Evolutionary conservation across 2,888 invertebrate genomes (phyloP), one percentile per base, ranked within the genome.

Genomic region (Brachyopa scutellaris): DNA sequence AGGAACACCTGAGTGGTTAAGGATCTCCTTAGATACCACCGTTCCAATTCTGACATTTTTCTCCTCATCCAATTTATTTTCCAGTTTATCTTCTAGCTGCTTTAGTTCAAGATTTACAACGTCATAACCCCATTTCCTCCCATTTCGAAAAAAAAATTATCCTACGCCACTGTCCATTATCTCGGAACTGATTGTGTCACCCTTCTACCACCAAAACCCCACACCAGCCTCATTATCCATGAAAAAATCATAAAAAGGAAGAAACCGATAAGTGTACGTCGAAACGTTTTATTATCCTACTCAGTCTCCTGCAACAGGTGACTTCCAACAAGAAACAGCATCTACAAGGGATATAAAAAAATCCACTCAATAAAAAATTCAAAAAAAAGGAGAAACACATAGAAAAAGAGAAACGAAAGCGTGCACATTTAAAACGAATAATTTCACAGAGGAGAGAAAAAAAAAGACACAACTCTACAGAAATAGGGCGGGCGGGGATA

Each of bases 231-330:
- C 40, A 57, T 61, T 45, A 49, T 45, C 59, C n/a, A 36, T 29
- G 9, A 38, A 72, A 74, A 62, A 40, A 2, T 11, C 23, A 40
- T 11, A 66, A 31, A 69, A 67, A 26, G n/a, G 33, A 47, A 13
- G 42, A 69, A 62, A 21, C 33, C 19, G 26, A 64, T 19, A 72
- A 29, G 36, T 29, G 45, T 51, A 70, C 61, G 66, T 70, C 66
- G 40, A 64, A 21, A 45, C 40, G 36, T 70, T 76, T 76, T 76
- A 82, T 76, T 70, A 70, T 82, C 57, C 64, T 64, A 82, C 70
- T 76, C 69, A 74, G 76, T 69, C 64, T 67, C 33, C 55, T 72
- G 77, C 82, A 77, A 82, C 82, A 82, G 82, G 82, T 82, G 82
- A 82, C 53, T 82, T 55, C 31, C 64, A 36, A 29, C 21, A 42